phyloP scores from a whole-genome alignment of 2,888 invertebrate genomes.

The Nowickia ferox region DNA sequence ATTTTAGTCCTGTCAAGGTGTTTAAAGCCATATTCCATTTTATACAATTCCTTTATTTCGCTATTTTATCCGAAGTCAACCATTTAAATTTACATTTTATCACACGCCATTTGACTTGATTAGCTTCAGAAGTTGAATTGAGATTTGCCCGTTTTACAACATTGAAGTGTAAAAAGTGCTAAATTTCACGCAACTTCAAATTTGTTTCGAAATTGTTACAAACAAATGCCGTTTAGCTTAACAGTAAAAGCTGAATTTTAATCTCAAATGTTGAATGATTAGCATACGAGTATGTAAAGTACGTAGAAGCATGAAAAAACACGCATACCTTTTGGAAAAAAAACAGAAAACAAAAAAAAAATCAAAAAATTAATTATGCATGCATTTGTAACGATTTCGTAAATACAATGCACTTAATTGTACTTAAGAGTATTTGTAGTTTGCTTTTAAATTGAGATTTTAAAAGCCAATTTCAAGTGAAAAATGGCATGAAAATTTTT shows the following conservation, averaged over 20 bases:
- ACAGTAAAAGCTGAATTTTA: slow-evolving; percentile 69
- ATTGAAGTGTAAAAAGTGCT: slow-evolving; percentile 69
- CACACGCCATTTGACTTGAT: slow-evolving; percentile 70
- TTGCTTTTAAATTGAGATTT: neutral
- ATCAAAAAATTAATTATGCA: neutral
- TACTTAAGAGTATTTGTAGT: neutral
- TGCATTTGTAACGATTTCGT: slow-evolving; percentile 40
- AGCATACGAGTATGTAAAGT: slow-evolving; percentile 50
- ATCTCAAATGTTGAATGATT: slow-evolving; percentile 63
- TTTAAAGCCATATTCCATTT: slow-evolving; percentile 43
- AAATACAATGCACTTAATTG: slow-evolving; percentile 28
- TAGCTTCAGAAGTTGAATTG: slow-evolving; percentile 52
- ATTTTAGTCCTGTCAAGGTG: slow-evolving; percentile 54
- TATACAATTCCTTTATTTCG: slow-evolving; percentile 27
- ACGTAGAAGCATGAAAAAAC: slow-evolving; percentile 46
- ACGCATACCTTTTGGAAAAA: slow-evolving; percentile 47
- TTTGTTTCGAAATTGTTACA: slow-evolving; percentile 71
- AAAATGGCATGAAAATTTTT: neutral
- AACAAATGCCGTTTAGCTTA: slow-evolving; percentile 73
- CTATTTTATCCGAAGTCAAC: slow-evolving; percentile 45
- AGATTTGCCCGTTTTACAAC: slow-evolving; percentile 57
- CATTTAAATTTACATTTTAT: slow-evolving; percentile 72
- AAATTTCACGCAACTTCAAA: slow-evolving; percentile 71
- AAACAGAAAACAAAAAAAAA: neutral
- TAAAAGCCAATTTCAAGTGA: neutral